Percentiles rank a stretch among this genome's conserved stretches.
These are phyloP conservation scores for Cephalotes varians DNA, from an alignment of 2,888 invertebrate species.

Conservation along the genomic window DNA sequence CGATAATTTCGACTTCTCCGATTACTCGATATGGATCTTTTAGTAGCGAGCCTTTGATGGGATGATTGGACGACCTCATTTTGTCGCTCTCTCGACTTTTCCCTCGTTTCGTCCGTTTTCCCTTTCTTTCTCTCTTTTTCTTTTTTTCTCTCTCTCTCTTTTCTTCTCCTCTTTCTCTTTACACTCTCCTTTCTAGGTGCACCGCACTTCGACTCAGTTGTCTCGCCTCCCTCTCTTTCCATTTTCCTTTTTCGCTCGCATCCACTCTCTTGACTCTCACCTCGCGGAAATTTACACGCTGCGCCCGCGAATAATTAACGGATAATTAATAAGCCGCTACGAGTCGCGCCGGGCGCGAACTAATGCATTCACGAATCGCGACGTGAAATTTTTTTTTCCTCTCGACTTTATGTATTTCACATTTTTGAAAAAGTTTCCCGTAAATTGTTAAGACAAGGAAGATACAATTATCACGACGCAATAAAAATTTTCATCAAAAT, in stretches of 20 bases:
- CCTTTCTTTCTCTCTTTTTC: slow-evolving; percentile 35
- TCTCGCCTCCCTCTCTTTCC: slow-evolving; percentile 28
- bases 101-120: slow-evolving; percentile 22
- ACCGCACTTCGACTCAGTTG: slow-evolving; percentile 57
- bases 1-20: slow-evolving; percentile 81
- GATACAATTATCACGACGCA: background rate
- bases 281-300: slow-evolving; percentile 66
- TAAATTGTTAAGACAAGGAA: background rate
- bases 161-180: slow-evolving; percentile 53
- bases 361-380: background rate
- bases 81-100: slow-evolving; percentile 45
- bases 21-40: slow-evolving; percentile 81
- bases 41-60: slow-evolving; percentile 79
- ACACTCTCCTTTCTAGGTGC: slow-evolving; percentile 60
- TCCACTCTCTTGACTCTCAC: slow-evolving; percentile 66
- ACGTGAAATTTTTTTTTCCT: background rate
- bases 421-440: background rate
- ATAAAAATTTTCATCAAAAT: background rate
- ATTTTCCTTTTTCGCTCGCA: slow-evolving; percentile 63
- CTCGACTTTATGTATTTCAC: background rate
- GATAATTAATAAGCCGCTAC: slow-evolving; percentile 72
- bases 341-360: slow-evolving; percentile 33
- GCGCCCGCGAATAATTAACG: slow-evolving; percentile 70
- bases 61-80: slow-evolving; percentile 76
- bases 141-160: slow-evolving; percentile 47